These are phyloP conservation scores for Tragopan temminckii DNA, from an alignment of 2,797 vertebrate species.

Conservation along the genomic window DNA sequence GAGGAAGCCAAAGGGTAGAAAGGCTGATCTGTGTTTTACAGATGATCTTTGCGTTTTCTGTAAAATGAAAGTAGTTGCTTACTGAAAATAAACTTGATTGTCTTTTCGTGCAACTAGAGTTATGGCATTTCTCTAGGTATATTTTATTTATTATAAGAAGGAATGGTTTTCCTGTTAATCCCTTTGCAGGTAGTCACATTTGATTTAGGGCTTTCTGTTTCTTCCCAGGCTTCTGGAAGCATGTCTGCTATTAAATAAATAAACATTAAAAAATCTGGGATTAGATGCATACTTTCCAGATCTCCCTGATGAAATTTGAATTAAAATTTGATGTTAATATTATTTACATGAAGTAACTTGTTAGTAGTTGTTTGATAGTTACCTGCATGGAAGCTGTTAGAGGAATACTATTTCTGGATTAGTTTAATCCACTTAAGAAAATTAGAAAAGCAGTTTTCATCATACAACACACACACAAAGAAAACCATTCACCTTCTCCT, in stretches of 20 bases:
- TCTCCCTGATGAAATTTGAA: neutral
- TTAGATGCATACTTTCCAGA: neutral
- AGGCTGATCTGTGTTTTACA: neutral
- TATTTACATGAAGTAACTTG: neutral
- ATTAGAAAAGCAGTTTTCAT: neutral
- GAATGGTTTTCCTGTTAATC: neutral
- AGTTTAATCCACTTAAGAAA: neutral
- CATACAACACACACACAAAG: fast-evolving
- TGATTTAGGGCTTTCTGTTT: neutral
- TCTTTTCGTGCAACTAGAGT: neutral
- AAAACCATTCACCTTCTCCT: neutral
- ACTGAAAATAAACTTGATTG: neutral
- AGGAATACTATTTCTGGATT: neutral
- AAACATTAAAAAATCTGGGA: neutral
- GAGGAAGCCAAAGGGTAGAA: neutral
- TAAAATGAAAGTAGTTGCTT: neutral
- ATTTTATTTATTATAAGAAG: neutral
- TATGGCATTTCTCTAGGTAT: neutral
- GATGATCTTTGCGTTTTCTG: neutral
- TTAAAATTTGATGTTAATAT: neutral
- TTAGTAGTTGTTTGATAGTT: neutral
- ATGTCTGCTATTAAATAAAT: neutral
- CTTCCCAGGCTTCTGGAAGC: neutral
- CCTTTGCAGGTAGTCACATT: neutral
- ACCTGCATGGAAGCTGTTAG: neutral